Evolutionary conservation across 1,140 invertebrate genomes (phyloP), one percentile per base, ranked within the genome.

Genomic region (Drosophila ironensis): DNA sequence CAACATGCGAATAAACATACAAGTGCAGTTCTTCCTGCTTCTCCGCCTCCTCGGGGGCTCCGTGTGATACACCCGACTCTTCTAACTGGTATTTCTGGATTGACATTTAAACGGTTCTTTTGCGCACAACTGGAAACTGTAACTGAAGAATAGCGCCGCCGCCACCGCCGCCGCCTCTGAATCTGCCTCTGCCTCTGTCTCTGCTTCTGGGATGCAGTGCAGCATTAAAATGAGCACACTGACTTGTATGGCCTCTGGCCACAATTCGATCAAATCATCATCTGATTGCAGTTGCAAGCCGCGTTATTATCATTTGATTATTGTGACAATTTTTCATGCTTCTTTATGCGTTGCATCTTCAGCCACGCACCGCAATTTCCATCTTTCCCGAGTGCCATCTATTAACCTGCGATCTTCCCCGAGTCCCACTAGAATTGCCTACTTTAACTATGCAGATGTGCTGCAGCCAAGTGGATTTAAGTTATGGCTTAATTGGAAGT

Each of bases 41-140:
- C 51, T 72, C 35, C 61, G 59, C 69, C 64, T 59, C 12, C 41
- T 35, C n/a, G n/a, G n/a, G n/a, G n/a, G 25, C 28, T 30, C 51
- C 45, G 50, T 60, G 48, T 47, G 66, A 53, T 59, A 48, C 77
- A 81, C 76, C n/a, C 69, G 64, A 81, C 70, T 63, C 72, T 73
- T 86, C 78, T 86, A 87, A 87, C 82, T 88, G 82, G 82, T 88
- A 87, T 87, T 87, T 87, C 82, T 84, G 77, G 82, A 87, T 88
- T 87, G 84, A 88, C 82, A 87, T 87, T 87, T 87, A 88, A 87
- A 87, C 82, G 82, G 82, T 87, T 87, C 84, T 87, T 81, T 82
- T 84, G 77, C 78, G 77, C 72, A 77, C 77, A 81, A 84, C 77
- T 84, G 69, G 69, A 77, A 66, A 84, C 69, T 73, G 63, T 82